Evolutionary conservation across 2,113 vertebrate genomes (phyloP), one percentile per base, ranked within the genome.

Genomic region (Guaruba guarouba): DNA sequence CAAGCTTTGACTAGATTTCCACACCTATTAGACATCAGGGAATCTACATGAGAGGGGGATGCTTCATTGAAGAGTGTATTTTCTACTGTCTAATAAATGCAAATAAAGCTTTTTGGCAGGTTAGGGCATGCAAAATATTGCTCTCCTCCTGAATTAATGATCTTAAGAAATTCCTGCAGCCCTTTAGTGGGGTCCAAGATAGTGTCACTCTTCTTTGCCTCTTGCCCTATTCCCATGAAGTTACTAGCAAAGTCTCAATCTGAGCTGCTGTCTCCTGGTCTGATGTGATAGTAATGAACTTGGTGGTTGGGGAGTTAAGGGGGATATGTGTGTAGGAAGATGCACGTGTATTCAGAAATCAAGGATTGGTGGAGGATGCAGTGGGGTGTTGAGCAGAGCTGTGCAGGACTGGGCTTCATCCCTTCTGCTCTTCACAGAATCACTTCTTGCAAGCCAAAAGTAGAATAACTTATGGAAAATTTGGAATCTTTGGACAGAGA

Each of bases 271-370:
- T 9, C 37, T 62, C n/a, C 52, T 52, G 20, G 29, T 55, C 64
- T 2, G 1, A 3, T 9, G 64, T 9, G 22, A n/a, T 20, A 11
- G 25, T 6, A 33, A n/a, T 20, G 61, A 54, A 33, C 13, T 35
- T 0, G 1, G 76, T 33, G 44, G 55, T 39, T 64, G 9, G 24
- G 49, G 59, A 48, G 28, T 27, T 59, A 22, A 49, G 39, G 48
- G 25, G 9, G 16, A 25, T 48, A 4, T 17, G 12, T 57, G 68
- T 9, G 22, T 17, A 22, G 55, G 49, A 74, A 66, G 78, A 11
- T 52, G 37, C 3, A 1, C 6, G 0, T 19, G 12, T 64, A 5
- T 22, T 14, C 61, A 54, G 44, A 3, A 31, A 2, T 15, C 27
- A 5, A 7, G 49, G 31, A 20, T 33, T 7, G 16, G 29, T 15